phyloP scores from a whole-genome alignment of 2,797 vertebrate species.

The Melanotaenia parkinsoni region DNA sequence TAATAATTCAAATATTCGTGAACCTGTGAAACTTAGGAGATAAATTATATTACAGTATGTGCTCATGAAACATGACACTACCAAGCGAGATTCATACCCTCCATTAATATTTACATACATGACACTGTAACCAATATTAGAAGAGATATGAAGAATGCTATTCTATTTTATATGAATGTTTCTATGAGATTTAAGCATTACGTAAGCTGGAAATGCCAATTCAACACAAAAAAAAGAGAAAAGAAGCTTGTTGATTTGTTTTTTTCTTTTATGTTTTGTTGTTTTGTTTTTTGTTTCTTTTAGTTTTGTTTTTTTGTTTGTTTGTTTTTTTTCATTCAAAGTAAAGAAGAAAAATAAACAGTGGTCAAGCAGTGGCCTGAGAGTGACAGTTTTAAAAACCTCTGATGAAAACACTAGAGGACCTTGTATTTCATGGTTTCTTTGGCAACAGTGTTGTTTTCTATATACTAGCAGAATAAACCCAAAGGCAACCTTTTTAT shows the following conservation, averaged over 20 bases:
- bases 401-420: constrained; percentile 23
- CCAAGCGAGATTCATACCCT: background rate
- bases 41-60: background rate
- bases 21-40: background rate
- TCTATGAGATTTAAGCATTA: constrained; percentile 5
- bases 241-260: constrained; percentile 25
- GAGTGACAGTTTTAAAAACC: background rate
- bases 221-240: background rate
- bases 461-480: background rate
- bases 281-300: too few relatives aligned
- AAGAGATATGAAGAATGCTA: background rate
- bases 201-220: constrained; percentile 1
- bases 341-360: constrained; percentile 18
- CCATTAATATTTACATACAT: background rate
- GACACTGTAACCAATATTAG: background rate
- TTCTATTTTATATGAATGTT: constrained; percentile 18
- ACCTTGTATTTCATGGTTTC: constrained; percentile 14
- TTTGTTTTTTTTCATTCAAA: background rate
- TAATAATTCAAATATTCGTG: background rate
- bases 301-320: too few relatives aligned
- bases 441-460: constrained; percentile 36
- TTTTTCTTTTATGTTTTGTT: constrained; percentile 2
- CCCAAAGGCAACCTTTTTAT: background rate
- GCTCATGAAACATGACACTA: background rate
- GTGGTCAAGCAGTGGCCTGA: constrained; percentile 17